Base-by-base conservation (phyloP, 2,797 vertebrate species). In the Chiroxiphia lanceolata region DNA sequence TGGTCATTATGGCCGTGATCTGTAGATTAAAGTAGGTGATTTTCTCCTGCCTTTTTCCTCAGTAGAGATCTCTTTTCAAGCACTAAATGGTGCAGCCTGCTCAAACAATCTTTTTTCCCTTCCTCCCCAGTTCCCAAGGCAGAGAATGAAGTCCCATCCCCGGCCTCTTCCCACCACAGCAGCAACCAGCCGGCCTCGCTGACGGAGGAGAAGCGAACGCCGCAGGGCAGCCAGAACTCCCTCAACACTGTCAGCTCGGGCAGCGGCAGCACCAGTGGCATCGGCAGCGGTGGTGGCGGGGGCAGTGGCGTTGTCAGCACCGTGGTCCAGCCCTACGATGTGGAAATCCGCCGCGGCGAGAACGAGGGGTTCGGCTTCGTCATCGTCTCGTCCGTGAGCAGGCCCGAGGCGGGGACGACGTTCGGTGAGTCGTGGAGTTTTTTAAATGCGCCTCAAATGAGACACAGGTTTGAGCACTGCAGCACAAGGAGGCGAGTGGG, bases 321-420 rank as follows among this genome's bases (percentile, higher is more conserved):
- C 0, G 90, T 98, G 77, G 79, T 99, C 79, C 99, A 99, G 97
- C 99, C 99, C 48, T 99, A 99, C 0, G 99, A 99, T 4, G 99
- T 99, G 60, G 99, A 99, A 95, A 99, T 99, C 97, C 98, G 98
- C 76, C 99, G 99, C 0, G 99, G 99, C 0, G 99, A 99, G 96
- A 99, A 98, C 3, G 99, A 99, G 96, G 99, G 99, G 23, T 99
- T 99, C 1, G 99, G 99, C 40, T 99, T 99, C 0, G 99, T 99
- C 98, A 99, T 99, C 42, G 99, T 99, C 63, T 99, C 99, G 0
- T 99, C 99, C 0, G 99, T 99, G 96, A 99, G 99, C 71, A 97
- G 99, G 88, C 99, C 99, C 0, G 99, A 99, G 94, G 98, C 99
- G 0, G 99, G 99, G 89, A 99, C 99, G 1, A 99, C 99, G 15